These are phyloP conservation scores for Mythimna vitellina DNA, from an alignment of 2,888 invertebrate species.

Conservation along the genomic window DNA sequence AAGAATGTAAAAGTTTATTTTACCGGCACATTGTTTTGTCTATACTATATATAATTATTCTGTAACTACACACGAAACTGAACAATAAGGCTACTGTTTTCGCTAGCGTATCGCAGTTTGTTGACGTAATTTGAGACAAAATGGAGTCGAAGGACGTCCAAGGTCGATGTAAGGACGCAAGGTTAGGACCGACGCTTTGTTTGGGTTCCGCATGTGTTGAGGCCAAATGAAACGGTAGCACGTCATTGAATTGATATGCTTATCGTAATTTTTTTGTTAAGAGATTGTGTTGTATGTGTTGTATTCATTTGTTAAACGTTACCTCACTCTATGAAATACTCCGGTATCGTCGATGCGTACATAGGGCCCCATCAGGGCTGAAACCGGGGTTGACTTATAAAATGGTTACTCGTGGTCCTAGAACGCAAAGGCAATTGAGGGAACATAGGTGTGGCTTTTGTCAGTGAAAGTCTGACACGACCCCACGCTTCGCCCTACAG, in stretches of 20 bases:
- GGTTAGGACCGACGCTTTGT: slow-evolving; percentile 31
- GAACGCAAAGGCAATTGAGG: no score
- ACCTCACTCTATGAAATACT: no score
- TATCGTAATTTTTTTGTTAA: slow-evolving; percentile 12
- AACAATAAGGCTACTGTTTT: slow-evolving; percentile 14
- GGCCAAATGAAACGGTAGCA: slow-evolving; percentile 14
- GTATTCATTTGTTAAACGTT: no score
- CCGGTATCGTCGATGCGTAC: no score
- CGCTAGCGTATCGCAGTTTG: slow-evolving; percentile 2
- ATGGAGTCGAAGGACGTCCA: slow-evolving; percentile 41
- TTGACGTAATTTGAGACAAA: slow-evolving; percentile 41
- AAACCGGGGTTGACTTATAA: no score
- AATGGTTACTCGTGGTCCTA: no score
- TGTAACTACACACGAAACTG: slow-evolving; percentile 1
- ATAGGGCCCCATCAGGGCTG: no score
- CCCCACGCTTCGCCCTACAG: no score
- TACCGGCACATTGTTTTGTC: neutral
- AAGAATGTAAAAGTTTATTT: neutral
- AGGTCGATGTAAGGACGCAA: slow-evolving; percentile 34
- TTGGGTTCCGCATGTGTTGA: slow-evolving; percentile 25
- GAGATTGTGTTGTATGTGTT: neutral
- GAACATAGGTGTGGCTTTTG: no score
- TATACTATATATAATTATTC: neutral
- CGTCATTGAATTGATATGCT: slow-evolving; percentile 20
- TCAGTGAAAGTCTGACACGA: no score